Percentiles rank a stretch among this genome's conserved stretches.
phyloP scores from a whole-genome alignment of 2,113 vertebrate species.

The Leptobrachium ailaonicum region DNA sequence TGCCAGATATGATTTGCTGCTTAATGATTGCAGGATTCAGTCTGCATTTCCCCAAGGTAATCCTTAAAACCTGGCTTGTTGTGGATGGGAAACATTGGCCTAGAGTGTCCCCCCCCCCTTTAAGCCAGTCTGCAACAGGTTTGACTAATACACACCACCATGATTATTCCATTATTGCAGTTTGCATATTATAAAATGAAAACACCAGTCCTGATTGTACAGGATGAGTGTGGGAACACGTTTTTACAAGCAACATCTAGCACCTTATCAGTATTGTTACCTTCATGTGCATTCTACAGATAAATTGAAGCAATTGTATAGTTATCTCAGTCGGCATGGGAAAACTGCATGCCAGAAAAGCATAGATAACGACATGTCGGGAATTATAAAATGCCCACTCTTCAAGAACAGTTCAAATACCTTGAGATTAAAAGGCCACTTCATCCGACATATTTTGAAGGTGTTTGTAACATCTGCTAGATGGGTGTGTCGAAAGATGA shows the following conservation, averaged over 20 bases:
- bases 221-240: no score
- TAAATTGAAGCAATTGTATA: conserved; percentile 16
- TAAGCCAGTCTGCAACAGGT: no score
- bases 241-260: not conserved
- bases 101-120: no score
- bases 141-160: no score
- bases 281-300: conserved; percentile 20
- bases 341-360: conserved; percentile 10
- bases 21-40: no score
- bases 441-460: conserved; percentile 51
- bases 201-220: no score
- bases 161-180: no score
- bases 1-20: no score
- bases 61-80: no score
- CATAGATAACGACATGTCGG: conserved; percentile 34
- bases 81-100: no score
- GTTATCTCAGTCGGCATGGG: conserved; percentile 12
- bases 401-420: conserved; percentile 49
- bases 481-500: conserved; percentile 35
- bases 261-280: conserved; percentile 8
- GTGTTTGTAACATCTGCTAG: conserved; percentile 48
- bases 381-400: conserved; percentile 47
- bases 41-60: no score
- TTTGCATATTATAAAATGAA: no score
- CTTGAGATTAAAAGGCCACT: conserved; percentile 53